Evolutionary conservation across 2,113 vertebrate species (phyloP).

Genomic region (Oreochromis spilurus): DNA sequence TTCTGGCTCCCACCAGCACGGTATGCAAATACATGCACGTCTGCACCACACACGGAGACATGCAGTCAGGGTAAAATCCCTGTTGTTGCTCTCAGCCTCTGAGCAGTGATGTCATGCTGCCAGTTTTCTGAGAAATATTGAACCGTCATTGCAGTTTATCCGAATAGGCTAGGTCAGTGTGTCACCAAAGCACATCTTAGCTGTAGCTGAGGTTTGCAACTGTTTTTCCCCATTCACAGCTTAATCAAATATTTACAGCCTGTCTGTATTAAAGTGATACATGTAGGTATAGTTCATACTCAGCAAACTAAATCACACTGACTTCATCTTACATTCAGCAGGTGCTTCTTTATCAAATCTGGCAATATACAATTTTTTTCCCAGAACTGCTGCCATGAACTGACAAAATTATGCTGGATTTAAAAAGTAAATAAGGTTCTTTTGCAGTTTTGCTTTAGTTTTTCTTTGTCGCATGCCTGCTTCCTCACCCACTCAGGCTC

Average conservation of each 20-base stretch:
- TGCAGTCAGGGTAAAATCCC: not conserved
- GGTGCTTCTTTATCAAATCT: not conserved
- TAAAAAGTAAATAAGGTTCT: not conserved
- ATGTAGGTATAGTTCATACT: not conserved
- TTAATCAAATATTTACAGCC: not conserved
- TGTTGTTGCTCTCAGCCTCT: not conserved
- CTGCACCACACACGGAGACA: not conserved
- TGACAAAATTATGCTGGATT: not conserved
- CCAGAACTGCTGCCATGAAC: not conserved
- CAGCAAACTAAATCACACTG: not conserved
- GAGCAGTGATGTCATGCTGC: not conserved
- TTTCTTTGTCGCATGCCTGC: not conserved
- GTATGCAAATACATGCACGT: conserved; percentile 52
- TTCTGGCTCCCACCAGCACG: conserved; percentile 60
- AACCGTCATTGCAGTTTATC: not conserved
- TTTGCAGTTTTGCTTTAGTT: not conserved
- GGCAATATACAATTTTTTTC: not conserved
- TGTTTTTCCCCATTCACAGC: not conserved
- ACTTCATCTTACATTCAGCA: not conserved
- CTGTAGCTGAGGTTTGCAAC: not conserved
- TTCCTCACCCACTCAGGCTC: not conserved
- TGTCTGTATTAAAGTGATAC: not conserved
- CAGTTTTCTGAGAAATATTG: not conserved
- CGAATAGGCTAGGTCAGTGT: not conserved
- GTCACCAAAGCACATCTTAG: not conserved